A percentile compares a stretch with the other conserved stretches of the same genome.
phyloP scores from a whole-genome alignment of 2,888 invertebrate species.

The Nomada goodeniana region DNA sequence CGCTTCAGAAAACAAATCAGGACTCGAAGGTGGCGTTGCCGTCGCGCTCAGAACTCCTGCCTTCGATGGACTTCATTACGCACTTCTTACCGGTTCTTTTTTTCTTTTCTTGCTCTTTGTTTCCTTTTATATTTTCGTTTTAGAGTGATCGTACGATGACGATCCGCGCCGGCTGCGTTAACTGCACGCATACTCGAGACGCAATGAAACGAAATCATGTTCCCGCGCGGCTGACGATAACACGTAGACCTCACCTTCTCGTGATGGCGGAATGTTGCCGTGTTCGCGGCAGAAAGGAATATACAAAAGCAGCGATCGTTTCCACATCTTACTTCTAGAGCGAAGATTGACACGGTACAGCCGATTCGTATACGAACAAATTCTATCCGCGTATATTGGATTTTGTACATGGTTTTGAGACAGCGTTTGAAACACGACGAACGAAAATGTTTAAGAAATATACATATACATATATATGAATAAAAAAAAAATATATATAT shows the following conservation, averaged over 20 bases:
- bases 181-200: slow-evolving; percentile 25
- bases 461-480: not conserved
- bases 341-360: slow-evolving; percentile 32
- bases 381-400: slow-evolving; percentile 65
- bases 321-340: slow-evolving; percentile 31
- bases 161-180: slow-evolving; percentile 48
- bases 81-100: slow-evolving; percentile 25
- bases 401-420: slow-evolving; percentile 70
- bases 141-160: slow-evolving; percentile 22
- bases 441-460: not conserved
- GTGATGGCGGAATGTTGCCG: slow-evolving; percentile 16
- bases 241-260: slow-evolving; percentile 20
- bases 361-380: slow-evolving; percentile 56
- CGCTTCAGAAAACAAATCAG: slow-evolving; percentile 14
- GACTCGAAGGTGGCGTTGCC: slow-evolving; percentile 44
- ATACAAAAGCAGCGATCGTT: slow-evolving; percentile 38
- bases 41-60: slow-evolving; percentile 22
- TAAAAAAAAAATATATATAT: slow-evolving; percentile 2
- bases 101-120: not conserved
- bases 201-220: slow-evolving; percentile 28
- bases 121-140: slow-evolving; percentile 1
- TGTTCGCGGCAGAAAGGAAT: slow-evolving; percentile 1
- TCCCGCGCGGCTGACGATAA: slow-evolving; percentile 26
- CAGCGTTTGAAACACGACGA: slow-evolving; percentile 47
- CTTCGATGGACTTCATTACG: slow-evolving; percentile 58